A percentile compares a stretch with the other conserved stretches of the same genome.
phyloP scores from a whole-genome alignment of 1,140 invertebrate species.

The Pogonomyrmex barbatus region DNA sequence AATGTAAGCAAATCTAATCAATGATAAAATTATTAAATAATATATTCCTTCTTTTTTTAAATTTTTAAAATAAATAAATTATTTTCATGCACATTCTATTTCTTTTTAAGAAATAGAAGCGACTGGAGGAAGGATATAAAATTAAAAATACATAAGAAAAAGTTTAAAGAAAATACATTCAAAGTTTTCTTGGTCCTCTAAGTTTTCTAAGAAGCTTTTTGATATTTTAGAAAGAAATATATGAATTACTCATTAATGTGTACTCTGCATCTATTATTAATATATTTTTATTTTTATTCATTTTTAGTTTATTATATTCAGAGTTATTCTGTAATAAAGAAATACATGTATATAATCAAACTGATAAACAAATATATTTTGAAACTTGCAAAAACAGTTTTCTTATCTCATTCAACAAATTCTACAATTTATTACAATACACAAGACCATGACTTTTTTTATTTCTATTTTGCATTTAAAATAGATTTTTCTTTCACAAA shows the following conservation, averaged over 20 bases:
- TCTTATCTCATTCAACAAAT: too few relatives aligned
- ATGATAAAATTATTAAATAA: not conserved
- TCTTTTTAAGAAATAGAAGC: not conserved
- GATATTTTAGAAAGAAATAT: conserved; percentile 15
- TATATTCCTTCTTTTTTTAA: not conserved
- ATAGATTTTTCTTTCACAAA: too few relatives aligned
- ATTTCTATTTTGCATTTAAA: too few relatives aligned
- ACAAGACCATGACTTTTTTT: too few relatives aligned
- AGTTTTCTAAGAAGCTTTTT: not conserved
- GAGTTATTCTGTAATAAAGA: not conserved
- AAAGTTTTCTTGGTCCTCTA: not conserved
- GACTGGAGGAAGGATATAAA: not conserved
- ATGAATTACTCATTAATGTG: not conserved
- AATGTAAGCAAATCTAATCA: not conserved
- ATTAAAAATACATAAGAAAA: not conserved
- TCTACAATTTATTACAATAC: too few relatives aligned
- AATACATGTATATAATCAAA: not conserved
- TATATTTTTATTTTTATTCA: not conserved
- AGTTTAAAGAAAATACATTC: not conserved
- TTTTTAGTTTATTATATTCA: not conserved
- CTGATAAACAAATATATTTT: not conserved
- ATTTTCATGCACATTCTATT: not conserved
- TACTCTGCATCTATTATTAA: not conserved
- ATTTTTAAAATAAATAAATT: not conserved
- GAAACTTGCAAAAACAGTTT: not conserved